Base-by-base conservation (phyloP, 1,140 invertebrate genomes). In the Drosophila kurseongensis region DNA sequence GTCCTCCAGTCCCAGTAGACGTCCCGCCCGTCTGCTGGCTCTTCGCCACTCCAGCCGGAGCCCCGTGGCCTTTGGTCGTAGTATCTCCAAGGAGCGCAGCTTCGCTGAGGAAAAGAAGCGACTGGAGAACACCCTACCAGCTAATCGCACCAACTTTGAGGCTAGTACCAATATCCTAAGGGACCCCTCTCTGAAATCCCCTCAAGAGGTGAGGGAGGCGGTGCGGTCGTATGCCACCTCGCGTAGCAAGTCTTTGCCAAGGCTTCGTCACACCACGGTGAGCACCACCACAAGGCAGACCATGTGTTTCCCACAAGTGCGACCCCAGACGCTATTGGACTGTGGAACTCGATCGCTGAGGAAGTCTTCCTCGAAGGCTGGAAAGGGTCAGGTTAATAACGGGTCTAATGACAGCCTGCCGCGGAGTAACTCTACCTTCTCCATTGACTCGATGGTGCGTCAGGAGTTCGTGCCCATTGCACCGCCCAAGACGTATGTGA, bases 171-270 rank as follows among this genome's bases (percentile, higher is more conserved):
- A 91, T 58, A 92, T 92, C 0, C 47, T 92, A 8, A 27, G 90
- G 4, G 91, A 92, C 84, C 93, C 94, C 0, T 94, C 94, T 45
- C 79, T 96, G 1, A 92, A 94, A 35, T 94, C 94, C 2, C 94
- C 94, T 0, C 92, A 93, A 38, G 94, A 95, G 78, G 94, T 94
- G 2, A 94, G 94, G 58, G 95, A 94, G 81, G 94, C 93, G 1
- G 81, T 95, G 23, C 93, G 93, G 18, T 93, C 92, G 0, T 92
- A 92, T 48, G 91, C 91, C 51, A 86, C 86, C 4, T 88, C 63
- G 10, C 80, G 91, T 0, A 92, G 91, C 69, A 92, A 90, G 23
- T 89, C 82, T 1, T 50, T 90, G 60, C 91, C 91, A 4, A 44
- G 91, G 5, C 47, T 91, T 8, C 75, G 78, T 1, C 80, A 73